These are phyloP conservation scores for Geothlypis trichas DNA, from an alignment of 2,113 vertebrate species.

Conservation along the genomic window DNA sequence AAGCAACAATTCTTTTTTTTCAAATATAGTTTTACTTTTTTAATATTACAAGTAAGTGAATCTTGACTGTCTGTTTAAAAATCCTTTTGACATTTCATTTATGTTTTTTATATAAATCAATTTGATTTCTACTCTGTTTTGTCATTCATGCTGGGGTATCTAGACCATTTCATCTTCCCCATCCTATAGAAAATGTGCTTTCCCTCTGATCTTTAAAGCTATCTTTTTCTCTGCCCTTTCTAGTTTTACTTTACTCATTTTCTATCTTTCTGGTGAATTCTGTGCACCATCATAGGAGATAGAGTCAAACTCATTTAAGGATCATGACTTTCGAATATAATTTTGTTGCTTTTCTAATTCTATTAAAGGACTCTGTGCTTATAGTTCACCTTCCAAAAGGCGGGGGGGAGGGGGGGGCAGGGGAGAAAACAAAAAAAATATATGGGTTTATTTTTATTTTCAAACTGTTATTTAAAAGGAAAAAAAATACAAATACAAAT, in stretches of 20 bases:
- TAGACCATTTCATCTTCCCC: not conserved
- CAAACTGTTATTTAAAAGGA: not conserved
- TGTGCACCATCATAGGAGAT: not conserved
- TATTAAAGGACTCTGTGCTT: not conserved
- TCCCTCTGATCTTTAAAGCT: not conserved
- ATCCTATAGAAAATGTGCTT: not conserved
- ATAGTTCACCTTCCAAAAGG: not conserved
- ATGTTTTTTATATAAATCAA: not conserved
- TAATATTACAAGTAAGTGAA: not conserved
- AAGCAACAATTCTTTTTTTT: not conserved
- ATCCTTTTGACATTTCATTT: not conserved
- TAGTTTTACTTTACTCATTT: not conserved
- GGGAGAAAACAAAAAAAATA: accelerated
- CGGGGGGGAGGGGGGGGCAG: too few relatives aligned
- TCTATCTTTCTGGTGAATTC: not conserved
- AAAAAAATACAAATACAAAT: too few relatives aligned
- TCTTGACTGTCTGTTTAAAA: not conserved
- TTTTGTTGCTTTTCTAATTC: not conserved
- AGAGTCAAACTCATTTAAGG: not conserved
- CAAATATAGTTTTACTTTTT: not conserved
- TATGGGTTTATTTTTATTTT: not conserved
- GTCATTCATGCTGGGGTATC: not conserved
- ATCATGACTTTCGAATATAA: not conserved
- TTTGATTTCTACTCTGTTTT: not conserved
- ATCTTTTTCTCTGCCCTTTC: not conserved